Percentiles rank a stretch among this genome's conserved stretches.
Conservation (phyloP, 2,797 vertebrate species). For the Sebastes nivosus region DNA sequence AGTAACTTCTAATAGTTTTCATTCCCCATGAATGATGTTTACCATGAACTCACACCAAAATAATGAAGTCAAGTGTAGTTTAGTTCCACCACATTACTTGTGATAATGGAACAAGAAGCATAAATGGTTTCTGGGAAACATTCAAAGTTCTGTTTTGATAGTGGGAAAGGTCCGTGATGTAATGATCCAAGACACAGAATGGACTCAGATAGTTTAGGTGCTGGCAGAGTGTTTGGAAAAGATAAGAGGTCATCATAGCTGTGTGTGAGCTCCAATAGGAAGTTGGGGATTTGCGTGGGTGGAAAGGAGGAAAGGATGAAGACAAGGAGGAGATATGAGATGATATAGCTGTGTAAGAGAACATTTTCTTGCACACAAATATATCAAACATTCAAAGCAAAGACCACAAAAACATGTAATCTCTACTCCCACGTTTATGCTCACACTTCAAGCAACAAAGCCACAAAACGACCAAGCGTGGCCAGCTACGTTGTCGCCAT, state of each 20-base stretch:
- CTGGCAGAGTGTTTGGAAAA: conserved; percentile 6
- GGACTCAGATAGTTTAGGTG: not conserved
- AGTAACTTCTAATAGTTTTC: not conserved
- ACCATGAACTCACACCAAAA: not conserved
- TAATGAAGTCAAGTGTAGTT: not conserved
- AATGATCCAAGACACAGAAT: not conserved
- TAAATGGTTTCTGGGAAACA: not conserved
- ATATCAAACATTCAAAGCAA: not conserved
- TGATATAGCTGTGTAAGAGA: not conserved
- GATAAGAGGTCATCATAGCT: conserved; percentile 14
- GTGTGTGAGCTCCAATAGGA: not conserved
- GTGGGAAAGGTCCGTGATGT: not conserved
- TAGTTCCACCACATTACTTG: not conserved
- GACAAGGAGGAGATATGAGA: conserved; percentile 5
- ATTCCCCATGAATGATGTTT: not conserved
- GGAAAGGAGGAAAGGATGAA: conserved; percentile 18
- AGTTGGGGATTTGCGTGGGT: conserved; percentile 4
- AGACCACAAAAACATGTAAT: not conserved
- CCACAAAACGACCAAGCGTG: not conserved
- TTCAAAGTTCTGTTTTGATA: not conserved
- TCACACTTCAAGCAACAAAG: not conserved
- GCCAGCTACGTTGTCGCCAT: not conserved
- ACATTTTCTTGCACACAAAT: not conserved
- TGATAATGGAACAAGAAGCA: not conserved
- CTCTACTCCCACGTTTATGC: not conserved